Conservation (phyloP, 1,140 invertebrate genomes). For the Plectrocnemia conspersa region DNA sequence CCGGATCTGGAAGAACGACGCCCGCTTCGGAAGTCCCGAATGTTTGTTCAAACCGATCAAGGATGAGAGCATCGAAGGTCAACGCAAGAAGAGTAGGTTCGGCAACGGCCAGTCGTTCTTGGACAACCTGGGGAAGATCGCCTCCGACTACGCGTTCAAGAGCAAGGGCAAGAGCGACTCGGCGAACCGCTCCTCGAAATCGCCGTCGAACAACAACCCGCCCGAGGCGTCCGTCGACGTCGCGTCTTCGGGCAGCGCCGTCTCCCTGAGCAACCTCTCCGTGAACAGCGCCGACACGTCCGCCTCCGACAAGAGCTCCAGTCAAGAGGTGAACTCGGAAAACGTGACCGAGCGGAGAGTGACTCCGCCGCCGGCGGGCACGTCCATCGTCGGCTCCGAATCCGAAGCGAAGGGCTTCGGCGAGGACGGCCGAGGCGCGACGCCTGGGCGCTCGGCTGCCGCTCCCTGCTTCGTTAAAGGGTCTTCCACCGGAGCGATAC, state of each 20-base stretch:
- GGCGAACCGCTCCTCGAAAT: no score
- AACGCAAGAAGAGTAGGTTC: constrained; percentile 33
- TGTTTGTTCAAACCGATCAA: constrained; percentile 25
- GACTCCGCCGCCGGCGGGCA: constrained; percentile 39
- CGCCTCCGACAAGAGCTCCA: constrained; percentile 46
- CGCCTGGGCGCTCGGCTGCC: constrained; percentile 31
- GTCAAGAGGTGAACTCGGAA: constrained; percentile 49
- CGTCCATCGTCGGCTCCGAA: constrained; percentile 12
- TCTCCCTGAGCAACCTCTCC: constrained; percentile 46
- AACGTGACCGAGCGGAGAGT: constrained; percentile 47
- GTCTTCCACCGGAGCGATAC: constrained; percentile 75
- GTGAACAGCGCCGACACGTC: constrained; percentile 48
- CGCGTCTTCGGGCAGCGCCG: constrained; percentile 38
- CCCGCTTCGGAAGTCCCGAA: constrained; percentile 8
- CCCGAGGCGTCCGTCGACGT: no score
- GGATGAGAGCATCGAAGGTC: constrained; percentile 26
- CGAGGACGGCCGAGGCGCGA: constrained; percentile 33
- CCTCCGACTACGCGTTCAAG: constrained; percentile 42
- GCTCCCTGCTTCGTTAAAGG: constrained; percentile 44
- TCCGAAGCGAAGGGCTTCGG: constrained; percentile 34
- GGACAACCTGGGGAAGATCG: constrained; percentile 37
- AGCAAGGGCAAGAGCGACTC: constrained; percentile 42
- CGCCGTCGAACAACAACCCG: no score
- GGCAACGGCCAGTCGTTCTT: constrained; percentile 30
- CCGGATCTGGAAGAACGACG: constrained; percentile 3